A percentile compares a stretch with the other conserved stretches of the same genome.
Evolutionary conservation across 2,797 vertebrate species (phyloP).

Genomic region (Aldrovandia affinis): DNA sequence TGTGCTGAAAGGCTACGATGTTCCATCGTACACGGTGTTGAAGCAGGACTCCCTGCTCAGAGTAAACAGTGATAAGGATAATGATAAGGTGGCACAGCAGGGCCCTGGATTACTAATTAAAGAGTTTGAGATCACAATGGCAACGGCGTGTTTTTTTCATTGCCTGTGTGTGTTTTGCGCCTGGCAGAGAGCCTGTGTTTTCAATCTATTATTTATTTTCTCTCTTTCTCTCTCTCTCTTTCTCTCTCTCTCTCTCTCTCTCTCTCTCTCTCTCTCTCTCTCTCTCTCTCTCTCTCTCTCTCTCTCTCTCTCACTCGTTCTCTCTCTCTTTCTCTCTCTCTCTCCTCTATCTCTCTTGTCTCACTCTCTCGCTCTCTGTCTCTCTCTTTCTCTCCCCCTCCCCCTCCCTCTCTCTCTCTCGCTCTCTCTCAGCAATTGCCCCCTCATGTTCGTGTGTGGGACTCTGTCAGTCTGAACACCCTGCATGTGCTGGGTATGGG

Average conservation of each 20-base stretch:
- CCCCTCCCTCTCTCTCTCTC: neutral
- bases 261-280: neutral
- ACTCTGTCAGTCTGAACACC: slow-evolving; percentile 90
- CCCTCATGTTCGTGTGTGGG: slow-evolving; percentile 89
- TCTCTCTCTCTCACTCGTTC: neutral
- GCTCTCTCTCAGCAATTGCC: slow-evolving; percentile 71
- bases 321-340: neutral
- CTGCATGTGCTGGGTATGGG: slow-evolving; percentile 86
- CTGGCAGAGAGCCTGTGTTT: neutral
- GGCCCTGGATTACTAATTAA: neutral
- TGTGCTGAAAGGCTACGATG: neutral
- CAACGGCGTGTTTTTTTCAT: neutral
- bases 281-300: too few species aligned
- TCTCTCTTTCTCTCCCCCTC: neutral
- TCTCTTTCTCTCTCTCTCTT: neutral
- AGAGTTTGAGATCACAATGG: neutral
- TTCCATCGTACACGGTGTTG: neutral
- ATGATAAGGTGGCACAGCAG: neutral
- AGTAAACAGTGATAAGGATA: neutral
- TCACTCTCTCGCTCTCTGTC: neutral
- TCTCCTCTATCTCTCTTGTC: too few species aligned
- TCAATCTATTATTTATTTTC: neutral
- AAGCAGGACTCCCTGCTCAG: neutral
- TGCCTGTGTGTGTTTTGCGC: neutral
- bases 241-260: neutral